Percentiles rank a stretch among this genome's conserved stretches.
Evolutionary conservation across 2,888 invertebrate genomes (phyloP).

Genomic region (Dynastes hyllus): DNA sequence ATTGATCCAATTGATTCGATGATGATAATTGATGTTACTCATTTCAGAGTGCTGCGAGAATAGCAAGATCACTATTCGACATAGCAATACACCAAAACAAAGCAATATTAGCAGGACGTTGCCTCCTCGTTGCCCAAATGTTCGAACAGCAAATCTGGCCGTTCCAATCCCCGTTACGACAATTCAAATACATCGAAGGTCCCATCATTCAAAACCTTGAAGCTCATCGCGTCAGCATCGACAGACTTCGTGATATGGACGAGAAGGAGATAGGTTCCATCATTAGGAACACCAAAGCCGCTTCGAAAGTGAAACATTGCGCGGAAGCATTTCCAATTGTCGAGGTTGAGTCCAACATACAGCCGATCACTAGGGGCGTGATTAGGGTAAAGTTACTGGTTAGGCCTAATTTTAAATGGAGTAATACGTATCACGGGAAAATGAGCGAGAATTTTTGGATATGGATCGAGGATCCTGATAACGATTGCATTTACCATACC

Average conservation of each 20-base stretch:
- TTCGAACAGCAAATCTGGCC: constrained; percentile 95
- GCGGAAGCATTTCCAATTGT: constrained; percentile 90
- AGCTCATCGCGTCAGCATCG: constrained; percentile 82
- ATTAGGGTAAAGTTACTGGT: constrained; percentile 87
- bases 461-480: constrained; percentile 98
- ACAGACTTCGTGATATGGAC: constrained; percentile 89
- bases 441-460: constrained; percentile 95
- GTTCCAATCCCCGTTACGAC: constrained; percentile 88
- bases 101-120: constrained; percentile 89
- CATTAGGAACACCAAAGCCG: constrained; percentile 85
- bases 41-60: constrained; percentile 89
- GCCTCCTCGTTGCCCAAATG: constrained; percentile 93
- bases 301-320: constrained; percentile 84
- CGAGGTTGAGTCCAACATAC: constrained; percentile 87
- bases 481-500: constrained; percentile 95
- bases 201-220: constrained; percentile 90
- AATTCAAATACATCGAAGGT: constrained; percentile 84
- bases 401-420: constrained; percentile 87
- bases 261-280: constrained; percentile 89
- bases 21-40: neutral
- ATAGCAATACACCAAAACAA: constrained; percentile 92
- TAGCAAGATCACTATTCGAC: constrained; percentile 94
- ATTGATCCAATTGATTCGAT: too few species aligned
- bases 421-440: constrained; percentile 91
- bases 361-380: constrained; percentile 96